Conservation (phyloP, 1,140 invertebrate species). For the Achatina immaculata region DNA sequence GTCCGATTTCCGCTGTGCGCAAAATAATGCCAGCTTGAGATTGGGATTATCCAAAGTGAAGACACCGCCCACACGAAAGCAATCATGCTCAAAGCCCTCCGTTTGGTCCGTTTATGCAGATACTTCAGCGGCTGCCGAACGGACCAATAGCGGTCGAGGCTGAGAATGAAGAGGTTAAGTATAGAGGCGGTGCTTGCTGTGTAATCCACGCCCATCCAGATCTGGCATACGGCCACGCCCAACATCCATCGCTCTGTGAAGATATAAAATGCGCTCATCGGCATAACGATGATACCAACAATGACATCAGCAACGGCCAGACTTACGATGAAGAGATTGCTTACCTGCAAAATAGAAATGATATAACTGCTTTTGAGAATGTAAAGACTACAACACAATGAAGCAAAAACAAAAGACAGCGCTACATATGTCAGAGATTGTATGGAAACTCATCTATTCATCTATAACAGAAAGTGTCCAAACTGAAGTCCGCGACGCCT, state of each 20-base stretch:
- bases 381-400: too few relatives aligned
- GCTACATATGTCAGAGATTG: too few relatives aligned
- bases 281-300: constrained; percentile 78
- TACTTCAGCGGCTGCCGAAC: constrained; percentile 78
- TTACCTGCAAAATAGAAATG: constrained; percentile 72
- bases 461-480: too few relatives aligned
- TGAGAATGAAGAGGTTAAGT: constrained; percentile 76
- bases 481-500: too few relatives aligned
- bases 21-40: constrained; percentile 74
- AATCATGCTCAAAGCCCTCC: constrained; percentile 73
- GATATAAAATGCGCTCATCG: constrained; percentile 77
- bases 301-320: constrained; percentile 77
- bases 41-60: constrained; percentile 73
- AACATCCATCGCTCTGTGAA: constrained; percentile 76
- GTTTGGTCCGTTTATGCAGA: constrained; percentile 75
- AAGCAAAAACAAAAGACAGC: too few relatives aligned
- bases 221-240: constrained; percentile 74
- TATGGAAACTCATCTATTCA: too few relatives aligned
- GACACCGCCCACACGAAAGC: constrained; percentile 74
- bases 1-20: constrained; percentile 61
- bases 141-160: constrained; percentile 71
- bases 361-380: too few relatives aligned
- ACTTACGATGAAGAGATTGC: constrained; percentile 79
- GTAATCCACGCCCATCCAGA: constrained; percentile 74
- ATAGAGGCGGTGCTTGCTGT: constrained; percentile 78